Conservation (phyloP, 1,140 invertebrate species). For the Cotesia vestalis region DNA sequence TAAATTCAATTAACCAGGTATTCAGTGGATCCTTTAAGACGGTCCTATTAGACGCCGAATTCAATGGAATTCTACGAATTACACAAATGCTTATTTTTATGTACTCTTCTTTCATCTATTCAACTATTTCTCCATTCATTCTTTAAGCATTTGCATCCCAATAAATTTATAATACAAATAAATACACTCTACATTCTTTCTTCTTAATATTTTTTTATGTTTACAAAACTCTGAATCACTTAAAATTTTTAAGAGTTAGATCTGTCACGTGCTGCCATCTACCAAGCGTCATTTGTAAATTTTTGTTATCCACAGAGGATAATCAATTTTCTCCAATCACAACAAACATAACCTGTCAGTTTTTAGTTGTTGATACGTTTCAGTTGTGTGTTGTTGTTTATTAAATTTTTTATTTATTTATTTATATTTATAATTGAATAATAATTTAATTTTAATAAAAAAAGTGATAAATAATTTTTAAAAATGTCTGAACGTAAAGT, state of each 20-base stretch:
- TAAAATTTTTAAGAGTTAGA: too few species aligned
- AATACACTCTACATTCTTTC: too few species aligned
- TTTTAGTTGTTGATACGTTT: too few species aligned
- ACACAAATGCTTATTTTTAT: not conserved
- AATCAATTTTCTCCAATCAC: too few species aligned
- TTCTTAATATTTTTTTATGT: too few species aligned
- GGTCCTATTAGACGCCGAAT: constrained; percentile 3
- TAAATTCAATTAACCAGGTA: not conserved
- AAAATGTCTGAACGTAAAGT: constrained; percentile 57
- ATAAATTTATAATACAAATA: too few species aligned
- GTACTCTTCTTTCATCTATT: not conserved
- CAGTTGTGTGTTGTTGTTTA: not conserved
- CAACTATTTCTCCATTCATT: not conserved
- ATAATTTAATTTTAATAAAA: constrained; percentile 8
- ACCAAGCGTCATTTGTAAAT: too few species aligned
- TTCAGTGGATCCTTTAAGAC: not conserved
- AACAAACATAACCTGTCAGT: too few species aligned
- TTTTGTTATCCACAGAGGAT: too few species aligned
- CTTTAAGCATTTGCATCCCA: not conserved
- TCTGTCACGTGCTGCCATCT: too few species aligned
- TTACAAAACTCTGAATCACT: too few species aligned
- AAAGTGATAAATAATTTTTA: constrained; percentile 6
- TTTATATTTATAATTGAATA: not conserved
- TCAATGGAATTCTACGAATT: constrained; percentile 14
- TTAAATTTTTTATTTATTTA: not conserved